Evolutionary conservation across 2,113 vertebrate species (phyloP).

Genomic region (Boulengeromyrus knoepffleri): DNA sequence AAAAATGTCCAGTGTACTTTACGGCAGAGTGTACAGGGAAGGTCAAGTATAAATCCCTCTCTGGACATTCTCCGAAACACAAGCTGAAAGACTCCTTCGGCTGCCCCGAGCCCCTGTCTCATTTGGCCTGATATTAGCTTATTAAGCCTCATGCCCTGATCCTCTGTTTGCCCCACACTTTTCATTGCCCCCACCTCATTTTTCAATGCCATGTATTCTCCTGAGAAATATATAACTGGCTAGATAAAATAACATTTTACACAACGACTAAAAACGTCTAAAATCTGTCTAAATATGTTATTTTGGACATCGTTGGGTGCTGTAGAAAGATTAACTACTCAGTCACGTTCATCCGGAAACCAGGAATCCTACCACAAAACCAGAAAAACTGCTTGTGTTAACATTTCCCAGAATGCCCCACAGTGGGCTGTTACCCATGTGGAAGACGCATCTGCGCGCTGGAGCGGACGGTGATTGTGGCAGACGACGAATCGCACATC

Average conservation of each 20-base stretch:
- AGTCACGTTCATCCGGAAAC: background rate
- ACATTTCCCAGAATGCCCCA: background rate
- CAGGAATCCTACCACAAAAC: background rate
- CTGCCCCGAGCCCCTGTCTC: background rate
- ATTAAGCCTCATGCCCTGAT: background rate
- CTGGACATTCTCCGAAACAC: background rate
- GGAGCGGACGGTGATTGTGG: background rate
- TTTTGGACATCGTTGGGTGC: background rate
- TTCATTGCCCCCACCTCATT: background rate
- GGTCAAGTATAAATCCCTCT: background rate
- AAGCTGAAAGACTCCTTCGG: background rate
- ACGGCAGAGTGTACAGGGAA: background rate
- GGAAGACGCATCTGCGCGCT: background rate
- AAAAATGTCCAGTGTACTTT: background rate
- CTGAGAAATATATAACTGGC: background rate
- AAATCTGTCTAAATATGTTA: background rate
- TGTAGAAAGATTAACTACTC: background rate
- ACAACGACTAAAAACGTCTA: background rate
- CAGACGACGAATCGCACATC: background rate
- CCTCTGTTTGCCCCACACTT: background rate
- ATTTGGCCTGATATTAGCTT: background rate
- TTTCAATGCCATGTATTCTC: background rate
- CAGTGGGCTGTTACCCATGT: background rate
- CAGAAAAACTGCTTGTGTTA: background rate
- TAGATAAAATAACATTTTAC: background rate